These are phyloP conservation scores for Dusona sp. DNA, from an alignment of 2,888 invertebrate species.

Conservation along the genomic window DNA sequence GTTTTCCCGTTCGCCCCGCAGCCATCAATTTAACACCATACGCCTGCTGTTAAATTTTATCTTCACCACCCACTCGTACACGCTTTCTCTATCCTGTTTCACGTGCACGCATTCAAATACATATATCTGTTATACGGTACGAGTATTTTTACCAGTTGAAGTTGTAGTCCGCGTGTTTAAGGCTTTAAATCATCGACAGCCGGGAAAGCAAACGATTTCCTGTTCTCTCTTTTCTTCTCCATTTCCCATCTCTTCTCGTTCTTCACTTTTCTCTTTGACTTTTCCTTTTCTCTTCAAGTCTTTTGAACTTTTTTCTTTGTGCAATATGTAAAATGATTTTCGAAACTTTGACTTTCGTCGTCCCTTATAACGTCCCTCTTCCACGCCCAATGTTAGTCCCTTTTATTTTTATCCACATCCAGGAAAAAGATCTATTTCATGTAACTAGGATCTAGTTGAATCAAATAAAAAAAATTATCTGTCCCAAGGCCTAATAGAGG, in stretches of 20 bases:
- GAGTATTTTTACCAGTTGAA: constrained; percentile 51
- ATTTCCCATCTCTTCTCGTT: not conserved
- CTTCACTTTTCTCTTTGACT: not conserved
- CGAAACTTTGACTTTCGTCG: constrained; percentile 32
- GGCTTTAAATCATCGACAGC: constrained; percentile 64
- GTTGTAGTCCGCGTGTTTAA: constrained; percentile 53
- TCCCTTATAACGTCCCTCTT: constrained; percentile 32
- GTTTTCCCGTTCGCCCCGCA: constrained; percentile 71
- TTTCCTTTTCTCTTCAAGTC: not conserved
- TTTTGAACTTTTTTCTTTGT: not conserved
- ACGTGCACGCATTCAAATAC: constrained; percentile 28
- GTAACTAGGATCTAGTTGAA: too few relatives aligned
- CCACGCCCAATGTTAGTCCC: constrained; percentile 25
- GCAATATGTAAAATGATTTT: constrained; percentile 44
- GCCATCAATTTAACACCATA: constrained; percentile 72
- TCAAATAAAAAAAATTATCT: too few relatives aligned
- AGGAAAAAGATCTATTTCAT: too few relatives aligned
- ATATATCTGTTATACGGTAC: constrained; percentile 21
- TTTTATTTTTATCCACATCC: constrained; percentile 19
- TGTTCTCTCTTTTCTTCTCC: constrained; percentile 18
- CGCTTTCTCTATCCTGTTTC: constrained; percentile 32
- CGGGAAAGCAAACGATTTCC: constrained; percentile 63
- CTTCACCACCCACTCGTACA: constrained; percentile 65
- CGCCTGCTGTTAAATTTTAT: constrained; percentile 73
- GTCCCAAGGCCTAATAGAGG: too few relatives aligned